Conservation (phyloP, 2,797 vertebrate species). For the Triplophysa bombifrons region DNA sequence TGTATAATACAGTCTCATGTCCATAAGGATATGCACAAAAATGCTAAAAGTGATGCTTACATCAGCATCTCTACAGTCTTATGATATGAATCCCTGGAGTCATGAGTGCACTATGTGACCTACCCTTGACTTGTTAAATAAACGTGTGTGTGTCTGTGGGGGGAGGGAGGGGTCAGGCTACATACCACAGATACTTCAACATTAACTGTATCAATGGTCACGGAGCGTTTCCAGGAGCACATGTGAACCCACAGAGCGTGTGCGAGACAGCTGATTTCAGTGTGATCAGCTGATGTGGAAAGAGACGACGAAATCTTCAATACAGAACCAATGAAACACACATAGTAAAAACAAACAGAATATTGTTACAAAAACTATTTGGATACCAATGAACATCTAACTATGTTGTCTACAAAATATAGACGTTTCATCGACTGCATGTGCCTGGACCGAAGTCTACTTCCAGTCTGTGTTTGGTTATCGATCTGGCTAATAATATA, state of each 20-base stretch:
- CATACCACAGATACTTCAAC: conserved; percentile 84
- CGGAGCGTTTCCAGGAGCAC: conserved; percentile 58
- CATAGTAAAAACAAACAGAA: no score
- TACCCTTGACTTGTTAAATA: conserved; percentile 13
- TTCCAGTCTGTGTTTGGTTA: no score
- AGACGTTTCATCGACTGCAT: no score
- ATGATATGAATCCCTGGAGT: conserved; percentile 7
- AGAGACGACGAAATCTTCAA: not conserved
- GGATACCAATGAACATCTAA: not conserved
- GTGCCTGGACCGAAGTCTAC: no score
- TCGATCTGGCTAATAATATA: no score
- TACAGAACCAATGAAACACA: no score
- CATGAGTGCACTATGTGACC: conserved; percentile 5
- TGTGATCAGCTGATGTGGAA: conserved; percentile 52
- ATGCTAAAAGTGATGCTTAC: no score
- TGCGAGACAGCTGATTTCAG: conserved; percentile 49
- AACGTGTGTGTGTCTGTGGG: conserved; percentile 21
- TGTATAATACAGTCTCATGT: not conserved
- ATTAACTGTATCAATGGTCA: conserved; percentile 65
- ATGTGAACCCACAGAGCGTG: conserved; percentile 45
- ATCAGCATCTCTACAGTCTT: not conserved
- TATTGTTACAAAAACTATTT: not conserved
- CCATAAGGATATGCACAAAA: not conserved
- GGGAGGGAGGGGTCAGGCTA: conserved; percentile 67
- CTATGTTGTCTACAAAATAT: no score